Conservation (phyloP, 2,888 invertebrate species). For the Ypsolopha scabrella region DNA sequence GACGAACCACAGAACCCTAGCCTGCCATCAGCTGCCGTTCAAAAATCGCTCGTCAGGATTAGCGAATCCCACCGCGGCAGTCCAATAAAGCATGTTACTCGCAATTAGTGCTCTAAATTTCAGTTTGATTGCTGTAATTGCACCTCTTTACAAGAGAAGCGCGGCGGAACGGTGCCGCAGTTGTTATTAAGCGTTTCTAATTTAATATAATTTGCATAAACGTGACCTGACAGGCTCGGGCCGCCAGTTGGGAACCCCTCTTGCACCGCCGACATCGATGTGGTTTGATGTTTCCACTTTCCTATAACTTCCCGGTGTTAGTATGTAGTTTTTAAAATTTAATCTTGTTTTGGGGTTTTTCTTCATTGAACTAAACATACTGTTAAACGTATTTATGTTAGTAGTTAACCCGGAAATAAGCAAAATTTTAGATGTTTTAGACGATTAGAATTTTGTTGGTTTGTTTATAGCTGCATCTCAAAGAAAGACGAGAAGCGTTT, state of each 20-base stretch:
- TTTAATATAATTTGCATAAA: constrained; percentile 70
- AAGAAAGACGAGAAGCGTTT: no score
- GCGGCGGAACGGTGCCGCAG: constrained; percentile 35
- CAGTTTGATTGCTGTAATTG: constrained; percentile 69
- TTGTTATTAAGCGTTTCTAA: constrained; percentile 69
- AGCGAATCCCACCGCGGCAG: constrained; percentile 15
- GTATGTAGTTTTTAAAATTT: no score
- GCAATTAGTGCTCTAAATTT: constrained; percentile 64
- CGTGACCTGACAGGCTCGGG: constrained; percentile 39
- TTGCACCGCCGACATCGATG: constrained; percentile 10
- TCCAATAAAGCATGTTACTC: constrained; percentile 47
- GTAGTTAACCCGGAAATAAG: no score
- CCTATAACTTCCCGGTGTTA: not conserved
- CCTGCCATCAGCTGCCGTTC: not conserved
- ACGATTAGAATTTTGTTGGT: no score
- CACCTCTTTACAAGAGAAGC: constrained; percentile 58
- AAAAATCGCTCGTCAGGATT: constrained; percentile 1
- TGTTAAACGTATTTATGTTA: no score
- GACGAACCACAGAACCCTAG: no score
- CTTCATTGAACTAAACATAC: no score
- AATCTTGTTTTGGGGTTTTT: no score
- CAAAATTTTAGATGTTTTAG: no score
- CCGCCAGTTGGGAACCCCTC: constrained; percentile 4
- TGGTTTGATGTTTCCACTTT: not conserved
- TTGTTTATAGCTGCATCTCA: no score